phyloP scores from a whole-genome alignment of 2,888 invertebrate species.

The Theretra japonica region DNA sequence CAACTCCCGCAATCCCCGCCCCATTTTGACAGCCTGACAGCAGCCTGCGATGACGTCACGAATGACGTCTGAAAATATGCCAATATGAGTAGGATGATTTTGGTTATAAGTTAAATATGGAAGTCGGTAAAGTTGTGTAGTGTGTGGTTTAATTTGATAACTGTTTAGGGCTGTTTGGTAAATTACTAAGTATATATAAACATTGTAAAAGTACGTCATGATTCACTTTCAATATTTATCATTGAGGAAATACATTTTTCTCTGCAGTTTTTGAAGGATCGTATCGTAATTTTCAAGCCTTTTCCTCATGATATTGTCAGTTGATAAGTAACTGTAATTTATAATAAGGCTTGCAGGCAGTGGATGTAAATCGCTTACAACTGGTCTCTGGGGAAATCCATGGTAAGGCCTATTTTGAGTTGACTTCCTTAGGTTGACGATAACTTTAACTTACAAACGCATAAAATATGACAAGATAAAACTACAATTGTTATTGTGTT shows the following conservation, averaged over 20 bases:
- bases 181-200: too few species aligned
- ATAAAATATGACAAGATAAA: background rate
- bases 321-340: background rate
- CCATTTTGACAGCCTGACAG: constrained; percentile 68
- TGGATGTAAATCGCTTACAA: background rate
- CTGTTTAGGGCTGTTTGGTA: too few species aligned
- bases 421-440: background rate
- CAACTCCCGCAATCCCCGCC: constrained; percentile 63
- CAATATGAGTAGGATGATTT: constrained; percentile 1
- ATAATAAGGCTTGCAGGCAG: background rate
- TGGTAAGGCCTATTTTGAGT: background rate
- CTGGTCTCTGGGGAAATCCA: background rate
- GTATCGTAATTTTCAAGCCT: too few species aligned
- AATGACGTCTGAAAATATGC: constrained; percentile 43
- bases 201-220: too few species aligned
- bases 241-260: too few species aligned
- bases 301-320: too few species aligned
- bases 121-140: too few species aligned
- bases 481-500: too few species aligned
- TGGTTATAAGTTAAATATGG: background rate
- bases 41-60: constrained; percentile 62
- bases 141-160: too few species aligned
- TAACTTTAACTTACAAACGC: background rate
- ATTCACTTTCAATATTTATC: too few species aligned
- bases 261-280: too few species aligned